Percentiles rank a stretch among this genome's conserved stretches.
Evolutionary conservation across 2,113 vertebrate genomes (phyloP).

Genomic region (Hippocampus comes): DNA sequence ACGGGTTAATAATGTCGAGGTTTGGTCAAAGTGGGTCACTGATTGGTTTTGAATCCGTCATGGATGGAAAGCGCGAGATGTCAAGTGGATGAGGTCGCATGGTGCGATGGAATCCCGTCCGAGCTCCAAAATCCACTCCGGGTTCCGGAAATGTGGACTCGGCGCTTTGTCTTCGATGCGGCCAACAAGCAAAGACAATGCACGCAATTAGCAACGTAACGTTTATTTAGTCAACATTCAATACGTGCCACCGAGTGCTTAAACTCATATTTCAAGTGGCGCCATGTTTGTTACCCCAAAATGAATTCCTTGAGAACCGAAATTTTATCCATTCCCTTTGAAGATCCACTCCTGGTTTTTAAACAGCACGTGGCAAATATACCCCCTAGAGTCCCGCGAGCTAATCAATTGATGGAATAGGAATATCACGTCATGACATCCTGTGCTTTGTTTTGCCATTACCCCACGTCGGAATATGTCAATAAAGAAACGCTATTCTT

Average conservation of each 20-base stretch:
- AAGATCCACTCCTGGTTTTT: slow-evolving; percentile 55
- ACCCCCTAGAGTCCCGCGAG: slow-evolving; percentile 24
- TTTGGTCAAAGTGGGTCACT: slow-evolving; percentile 14
- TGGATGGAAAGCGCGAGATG: slow-evolving; percentile 33
- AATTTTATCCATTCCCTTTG: slow-evolving; percentile 6
- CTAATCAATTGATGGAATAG: slow-evolving; percentile 42
- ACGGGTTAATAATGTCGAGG: slow-evolving; percentile 62
- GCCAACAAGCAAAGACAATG: slow-evolving; percentile 18
- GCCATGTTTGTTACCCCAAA: not conserved
- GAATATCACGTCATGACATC: slow-evolving; percentile 32
- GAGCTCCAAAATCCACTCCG: slow-evolving; percentile 52
- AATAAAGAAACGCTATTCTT: slow-evolving; percentile 4
- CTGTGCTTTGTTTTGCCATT: slow-evolving; percentile 24
- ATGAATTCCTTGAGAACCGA: not conserved
- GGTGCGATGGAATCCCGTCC: slow-evolving; percentile 64
- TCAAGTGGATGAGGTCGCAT: slow-evolving; percentile 64
- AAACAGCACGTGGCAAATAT: slow-evolving; percentile 26
- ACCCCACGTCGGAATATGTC: slow-evolving; percentile 16
- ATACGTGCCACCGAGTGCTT: not conserved
- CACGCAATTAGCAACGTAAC: slow-evolving; percentile 1
- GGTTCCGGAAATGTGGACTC: slow-evolving; percentile 19
- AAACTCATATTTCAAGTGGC: not conserved
- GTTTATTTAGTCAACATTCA: not conserved
- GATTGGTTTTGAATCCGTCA: slow-evolving; percentile 30
- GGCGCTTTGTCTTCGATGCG: not conserved